Percentiles rank a stretch among this genome's conserved stretches.
These are phyloP conservation scores for Eledona agricola DNA, from an alignment of 2,888 invertebrate genomes.

Conservation along the genomic window DNA sequence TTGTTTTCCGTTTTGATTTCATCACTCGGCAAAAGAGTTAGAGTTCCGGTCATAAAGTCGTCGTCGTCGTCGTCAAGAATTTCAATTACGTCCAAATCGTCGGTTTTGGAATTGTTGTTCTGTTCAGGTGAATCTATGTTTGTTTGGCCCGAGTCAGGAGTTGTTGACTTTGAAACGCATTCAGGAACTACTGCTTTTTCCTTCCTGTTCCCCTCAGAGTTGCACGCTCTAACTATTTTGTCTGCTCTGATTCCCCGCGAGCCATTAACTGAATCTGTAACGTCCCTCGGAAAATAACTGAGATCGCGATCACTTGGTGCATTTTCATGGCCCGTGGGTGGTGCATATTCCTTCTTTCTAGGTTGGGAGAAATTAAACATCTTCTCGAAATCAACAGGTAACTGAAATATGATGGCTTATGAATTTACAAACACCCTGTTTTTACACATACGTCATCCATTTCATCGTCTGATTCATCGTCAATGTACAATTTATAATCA, in stretches of 20 bases:
- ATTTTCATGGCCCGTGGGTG: too few species aligned
- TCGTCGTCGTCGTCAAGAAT: constrained; percentile 34
- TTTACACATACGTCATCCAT: neutral
- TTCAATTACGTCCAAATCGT: constrained; percentile 4
- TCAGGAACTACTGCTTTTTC: too few species aligned
- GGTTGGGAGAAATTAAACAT: neutral
- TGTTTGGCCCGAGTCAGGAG: too few species aligned
- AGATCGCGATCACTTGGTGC: too few species aligned
- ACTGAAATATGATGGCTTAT: neutral
- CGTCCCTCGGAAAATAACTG: too few species aligned
- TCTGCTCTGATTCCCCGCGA: too few species aligned
- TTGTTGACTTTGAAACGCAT: too few species aligned
- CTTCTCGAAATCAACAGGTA: neutral
- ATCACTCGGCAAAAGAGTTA: constrained; percentile 7
- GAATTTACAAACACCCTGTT: neutral
- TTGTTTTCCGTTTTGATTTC: constrained; percentile 29
- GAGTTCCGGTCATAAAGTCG: constrained; percentile 13
- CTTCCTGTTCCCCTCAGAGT: too few species aligned
- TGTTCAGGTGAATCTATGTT: neutral
- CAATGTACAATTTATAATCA: constrained; percentile 44
- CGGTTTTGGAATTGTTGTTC: neutral
- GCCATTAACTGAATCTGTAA: too few species aligned
- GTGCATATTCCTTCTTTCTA: neutral
- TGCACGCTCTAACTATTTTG: too few species aligned
- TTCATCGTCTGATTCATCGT: constrained; percentile 20